Conservation (phyloP, 2,113 vertebrate genomes). For the Fulmarus glacialis region DNA sequence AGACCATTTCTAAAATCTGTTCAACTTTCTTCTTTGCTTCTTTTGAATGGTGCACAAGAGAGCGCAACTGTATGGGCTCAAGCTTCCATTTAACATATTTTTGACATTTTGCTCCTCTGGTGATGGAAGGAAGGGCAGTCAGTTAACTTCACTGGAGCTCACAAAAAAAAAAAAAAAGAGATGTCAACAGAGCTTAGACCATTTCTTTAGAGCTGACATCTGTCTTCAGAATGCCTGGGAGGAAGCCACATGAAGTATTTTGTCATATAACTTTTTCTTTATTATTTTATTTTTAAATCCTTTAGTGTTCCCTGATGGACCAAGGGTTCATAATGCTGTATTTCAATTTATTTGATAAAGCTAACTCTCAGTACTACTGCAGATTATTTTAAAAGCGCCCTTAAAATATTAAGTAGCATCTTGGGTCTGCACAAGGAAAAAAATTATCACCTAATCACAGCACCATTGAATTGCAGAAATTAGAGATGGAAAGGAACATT, state of each 20-base stretch:
- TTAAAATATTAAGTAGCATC: slow-evolving; percentile 30
- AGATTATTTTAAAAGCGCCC: slow-evolving; percentile 40
- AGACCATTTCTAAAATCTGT: not conserved
- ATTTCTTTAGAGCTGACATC: not conserved
- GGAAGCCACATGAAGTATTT: not conserved
- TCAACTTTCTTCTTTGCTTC: slow-evolving; percentile 16
- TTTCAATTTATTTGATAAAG: slow-evolving; percentile 22
- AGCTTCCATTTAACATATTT: slow-evolving; percentile 38
- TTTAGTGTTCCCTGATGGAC: not conserved
- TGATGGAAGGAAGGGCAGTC: not conserved
- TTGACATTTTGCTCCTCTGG: slow-evolving; percentile 20
- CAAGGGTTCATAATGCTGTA: not conserved
- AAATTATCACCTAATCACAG: slow-evolving; percentile 10
- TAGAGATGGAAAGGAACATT: not conserved
- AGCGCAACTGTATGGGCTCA: not conserved
- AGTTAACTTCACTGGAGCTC: not conserved
- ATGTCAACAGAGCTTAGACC: not conserved
- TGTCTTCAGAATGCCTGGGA: not conserved
- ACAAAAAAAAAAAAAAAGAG: not conserved
- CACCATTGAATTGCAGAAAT: not conserved
- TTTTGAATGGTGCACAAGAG: not conserved
- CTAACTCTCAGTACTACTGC: not conserved
- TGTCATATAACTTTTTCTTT: not conserved
- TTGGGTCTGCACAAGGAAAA: not conserved
- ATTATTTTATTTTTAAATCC: not conserved